These are phyloP conservation scores for Falcunculus frontatus DNA, from an alignment of 2,113 vertebrate genomes.

Conservation along the genomic window DNA sequence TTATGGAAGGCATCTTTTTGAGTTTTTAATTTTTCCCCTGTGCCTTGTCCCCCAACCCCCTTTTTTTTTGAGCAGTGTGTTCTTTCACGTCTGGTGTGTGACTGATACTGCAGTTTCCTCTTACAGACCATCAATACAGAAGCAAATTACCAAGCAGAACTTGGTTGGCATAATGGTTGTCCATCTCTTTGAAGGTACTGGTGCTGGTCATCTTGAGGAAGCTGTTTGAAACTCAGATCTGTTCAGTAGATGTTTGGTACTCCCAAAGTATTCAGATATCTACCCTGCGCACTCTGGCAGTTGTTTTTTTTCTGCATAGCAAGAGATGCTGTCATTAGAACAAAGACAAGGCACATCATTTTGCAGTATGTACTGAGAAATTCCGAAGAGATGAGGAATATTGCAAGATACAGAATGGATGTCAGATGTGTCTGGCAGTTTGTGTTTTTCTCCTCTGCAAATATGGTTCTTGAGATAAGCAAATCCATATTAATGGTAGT, in stretches of 20 bases:
- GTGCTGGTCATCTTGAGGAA: not conserved
- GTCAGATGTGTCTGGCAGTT: not conserved
- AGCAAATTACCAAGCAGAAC: not conserved
- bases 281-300: not conserved
- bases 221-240: not conserved
- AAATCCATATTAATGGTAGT: not conserved
- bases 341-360: not conserved
- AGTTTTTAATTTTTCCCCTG: not conserved
- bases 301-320: not conserved
- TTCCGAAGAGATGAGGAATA: not conserved
- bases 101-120: not conserved
- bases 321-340: not conserved
- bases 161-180: not conserved
- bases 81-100: not conserved
- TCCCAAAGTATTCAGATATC: not conserved
- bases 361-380: not conserved
- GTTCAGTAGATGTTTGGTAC: not conserved
- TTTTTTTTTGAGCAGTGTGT: not conserved
- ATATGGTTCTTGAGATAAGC: not conserved
- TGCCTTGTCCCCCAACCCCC: rapidly evolving
- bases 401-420: not conserved
- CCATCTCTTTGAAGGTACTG: not conserved
- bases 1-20: not conserved
- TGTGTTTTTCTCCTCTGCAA: not conserved
- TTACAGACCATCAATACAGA: not conserved